Evolutionary conservation across 2,888 invertebrate species (phyloP).

Genomic region (Ernsta delagoae): DNA sequence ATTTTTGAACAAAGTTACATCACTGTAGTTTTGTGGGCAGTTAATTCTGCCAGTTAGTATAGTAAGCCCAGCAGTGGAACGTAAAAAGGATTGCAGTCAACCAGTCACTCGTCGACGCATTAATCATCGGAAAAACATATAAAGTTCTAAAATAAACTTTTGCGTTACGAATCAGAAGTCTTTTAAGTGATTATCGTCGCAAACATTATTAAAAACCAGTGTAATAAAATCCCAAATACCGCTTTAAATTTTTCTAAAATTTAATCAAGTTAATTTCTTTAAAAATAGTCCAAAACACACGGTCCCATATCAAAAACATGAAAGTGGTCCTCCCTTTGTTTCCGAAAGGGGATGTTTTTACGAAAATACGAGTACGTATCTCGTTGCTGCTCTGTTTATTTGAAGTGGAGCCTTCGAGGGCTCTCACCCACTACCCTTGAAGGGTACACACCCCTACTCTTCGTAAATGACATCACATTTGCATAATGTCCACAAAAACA

Average conservation of each 20-base stretch:
- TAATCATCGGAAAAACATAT: too few relatives aligned
- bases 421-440: not conserved
- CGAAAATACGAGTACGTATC: not conserved
- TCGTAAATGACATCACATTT: not conserved
- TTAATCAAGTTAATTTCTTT: not conserved
- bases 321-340: not conserved
- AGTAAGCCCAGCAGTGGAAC: too few relatives aligned
- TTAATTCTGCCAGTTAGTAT: too few relatives aligned
- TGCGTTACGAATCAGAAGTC: too few relatives aligned
- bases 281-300: not conserved
- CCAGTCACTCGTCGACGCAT: too few relatives aligned
- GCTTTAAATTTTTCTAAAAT: not conserved
- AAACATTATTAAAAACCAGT: too few relatives aligned
- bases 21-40: too few relatives aligned
- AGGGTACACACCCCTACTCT: not conserved
- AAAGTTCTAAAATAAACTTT: too few relatives aligned
- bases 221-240: too few relatives aligned
- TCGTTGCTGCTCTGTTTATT: constrained; percentile 5
- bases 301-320: not conserved
- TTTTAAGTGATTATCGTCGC: too few relatives aligned
- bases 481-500: not conserved
- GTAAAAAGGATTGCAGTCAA: too few relatives aligned
- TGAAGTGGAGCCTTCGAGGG: not conserved
- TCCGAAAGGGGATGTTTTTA: not conserved
- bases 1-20: too few relatives aligned